Percentiles rank a stretch among this genome's conserved stretches.
Conservation (phyloP, 92 coral and sea anemone genomes). For the Ricordea florida region DNA sequence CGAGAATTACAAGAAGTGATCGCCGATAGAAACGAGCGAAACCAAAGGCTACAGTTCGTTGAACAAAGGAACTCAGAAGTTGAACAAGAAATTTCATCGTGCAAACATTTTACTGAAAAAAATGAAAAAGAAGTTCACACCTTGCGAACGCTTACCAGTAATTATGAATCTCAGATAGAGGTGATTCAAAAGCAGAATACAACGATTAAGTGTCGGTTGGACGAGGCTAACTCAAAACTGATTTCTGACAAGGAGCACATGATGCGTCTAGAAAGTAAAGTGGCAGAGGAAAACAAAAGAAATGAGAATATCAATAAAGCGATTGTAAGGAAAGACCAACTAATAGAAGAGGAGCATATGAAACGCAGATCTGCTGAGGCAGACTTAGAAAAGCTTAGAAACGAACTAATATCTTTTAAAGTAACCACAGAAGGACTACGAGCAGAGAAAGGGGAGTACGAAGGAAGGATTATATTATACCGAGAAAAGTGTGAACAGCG, state of each 20-base stretch:
- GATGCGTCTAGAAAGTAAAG: conserved; percentile 81
- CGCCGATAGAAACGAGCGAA: conserved; percentile 71
- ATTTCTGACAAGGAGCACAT: conserved; percentile 61
- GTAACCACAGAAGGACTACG: conserved; percentile 69
- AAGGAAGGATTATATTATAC: conserved; percentile 49
- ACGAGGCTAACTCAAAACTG: conserved; percentile 65
- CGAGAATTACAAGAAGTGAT: conserved; percentile 74
- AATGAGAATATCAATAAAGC: conserved; percentile 77
- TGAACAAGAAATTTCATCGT: conserved; percentile 72
- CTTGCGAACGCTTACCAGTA: conserved; percentile 78
- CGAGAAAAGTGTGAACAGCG: conserved; percentile 65
- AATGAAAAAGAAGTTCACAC: conserved; percentile 79
- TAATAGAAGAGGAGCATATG: conserved; percentile 56
- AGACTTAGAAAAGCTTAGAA: conserved; percentile 64
- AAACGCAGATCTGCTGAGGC: conserved; percentile 58
- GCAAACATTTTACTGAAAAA: conserved; percentile 70
- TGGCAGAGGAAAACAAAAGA: conserved; percentile 77
- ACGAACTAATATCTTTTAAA: conserved; percentile 48
- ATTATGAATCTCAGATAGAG: conserved; percentile 86
- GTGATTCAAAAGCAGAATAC: conserved; percentile 80
- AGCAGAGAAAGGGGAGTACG: conserved; percentile 76
- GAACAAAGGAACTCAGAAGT: conserved; percentile 72
- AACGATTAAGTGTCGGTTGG: conserved; percentile 73
- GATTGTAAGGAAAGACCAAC: conserved; percentile 64
- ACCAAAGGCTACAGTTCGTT: conserved; percentile 55